phyloP scores from a whole-genome alignment of 1,140 invertebrate species.

The Oppia nitens region DNA sequence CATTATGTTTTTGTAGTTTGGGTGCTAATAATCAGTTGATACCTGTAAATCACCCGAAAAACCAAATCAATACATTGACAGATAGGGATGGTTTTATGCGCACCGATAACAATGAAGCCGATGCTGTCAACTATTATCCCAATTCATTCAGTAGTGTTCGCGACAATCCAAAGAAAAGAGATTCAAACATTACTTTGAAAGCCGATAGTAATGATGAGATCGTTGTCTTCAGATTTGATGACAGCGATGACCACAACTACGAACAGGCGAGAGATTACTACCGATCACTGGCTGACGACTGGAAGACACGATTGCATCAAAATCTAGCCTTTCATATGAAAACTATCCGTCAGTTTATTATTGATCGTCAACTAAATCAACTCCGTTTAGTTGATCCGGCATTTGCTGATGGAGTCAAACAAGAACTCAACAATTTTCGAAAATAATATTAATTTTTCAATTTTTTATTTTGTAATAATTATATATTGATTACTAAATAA shows the following conservation, averaged over 20 bases:
- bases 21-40: constrained; percentile 82
- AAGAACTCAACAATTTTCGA: neutral
- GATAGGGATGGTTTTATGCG: constrained; percentile 60
- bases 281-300: neutral
- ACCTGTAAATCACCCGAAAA: constrained; percentile 56
- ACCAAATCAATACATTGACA: constrained; percentile 54
- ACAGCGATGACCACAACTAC: neutral
- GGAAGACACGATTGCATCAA: neutral
- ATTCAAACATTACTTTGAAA: neutral
- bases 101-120: constrained; percentile 29
- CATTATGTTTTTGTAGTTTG: constrained; percentile 30
- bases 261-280: constrained; percentile 5
- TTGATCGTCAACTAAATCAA: neutral
- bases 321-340: constrained; percentile 2
- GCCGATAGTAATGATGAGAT: neutral
- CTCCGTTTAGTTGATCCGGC: neutral
- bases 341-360: neutral
- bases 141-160: constrained; percentile 14
- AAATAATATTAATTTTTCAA: too few species aligned
- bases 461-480: too few species aligned
- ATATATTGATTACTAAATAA: too few species aligned
- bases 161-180: neutral
- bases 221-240: neutral
- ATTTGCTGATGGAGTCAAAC: neutral
- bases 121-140: constrained; percentile 16